These are phyloP conservation scores for Geopemphigus sp. DNA, from an alignment of 1,140 invertebrate genomes.

Conservation along the genomic window DNA sequence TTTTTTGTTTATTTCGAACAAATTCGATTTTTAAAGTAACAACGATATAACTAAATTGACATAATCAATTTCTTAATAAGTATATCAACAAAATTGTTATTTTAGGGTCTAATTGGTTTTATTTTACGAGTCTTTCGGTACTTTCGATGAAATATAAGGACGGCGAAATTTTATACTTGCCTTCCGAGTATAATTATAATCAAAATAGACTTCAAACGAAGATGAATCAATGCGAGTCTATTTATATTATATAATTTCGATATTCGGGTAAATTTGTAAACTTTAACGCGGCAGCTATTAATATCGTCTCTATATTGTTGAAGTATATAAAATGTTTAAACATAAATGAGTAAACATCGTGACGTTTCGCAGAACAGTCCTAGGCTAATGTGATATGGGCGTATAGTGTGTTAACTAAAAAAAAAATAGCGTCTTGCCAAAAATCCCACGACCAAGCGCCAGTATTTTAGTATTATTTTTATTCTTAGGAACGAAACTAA, in stretches of 20 bases:
- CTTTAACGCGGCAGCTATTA: not conserved
- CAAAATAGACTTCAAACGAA: not conserved
- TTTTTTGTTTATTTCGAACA: too few relatives aligned
- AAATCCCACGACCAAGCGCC: conserved; percentile 21
- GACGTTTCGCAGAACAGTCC: conserved; percentile 13
- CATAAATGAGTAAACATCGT: conserved; percentile 24
- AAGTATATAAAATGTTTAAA: not conserved
- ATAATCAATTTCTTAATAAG: too few relatives aligned
- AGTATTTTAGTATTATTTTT: conserved; percentile 30
- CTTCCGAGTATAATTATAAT: not conserved
- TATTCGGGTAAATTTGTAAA: not conserved
- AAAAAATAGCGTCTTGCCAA: conserved; percentile 3
- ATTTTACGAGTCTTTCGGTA: too few relatives aligned
- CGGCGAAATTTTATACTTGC: too few relatives aligned
- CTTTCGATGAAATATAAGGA: not conserved
- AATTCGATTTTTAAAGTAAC: too few relatives aligned
- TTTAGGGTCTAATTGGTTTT: too few relatives aligned
- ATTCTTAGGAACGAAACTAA: conserved; percentile 34
- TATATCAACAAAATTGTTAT: too few relatives aligned
- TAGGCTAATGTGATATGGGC: not conserved
- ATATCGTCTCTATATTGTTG: not conserved
- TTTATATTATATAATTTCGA: not conserved
- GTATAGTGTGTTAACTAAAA: not conserved
- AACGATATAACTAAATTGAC: too few relatives aligned
- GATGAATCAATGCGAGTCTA: not conserved